Base-by-base conservation (phyloP, 2,888 invertebrate genomes). In the Nomada lathburiana region DNA sequence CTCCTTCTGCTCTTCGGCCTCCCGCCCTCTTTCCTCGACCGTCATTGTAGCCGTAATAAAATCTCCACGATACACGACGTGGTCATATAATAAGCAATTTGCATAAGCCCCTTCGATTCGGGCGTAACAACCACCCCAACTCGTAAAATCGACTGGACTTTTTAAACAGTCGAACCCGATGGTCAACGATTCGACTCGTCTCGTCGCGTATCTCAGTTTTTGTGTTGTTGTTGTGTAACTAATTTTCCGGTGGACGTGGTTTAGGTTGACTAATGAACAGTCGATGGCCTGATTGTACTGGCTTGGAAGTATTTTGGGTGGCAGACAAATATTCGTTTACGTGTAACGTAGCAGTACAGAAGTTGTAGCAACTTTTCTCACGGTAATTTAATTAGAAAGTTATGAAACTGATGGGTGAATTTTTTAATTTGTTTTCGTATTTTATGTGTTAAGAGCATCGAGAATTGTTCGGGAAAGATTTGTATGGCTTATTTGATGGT, bases 81-180 rank as follows among this genome's bases (percentile, higher is more conserved):
- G 76, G 80, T 84, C 85, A 88, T 89, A 90, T 91, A 90, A 91
- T 91, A 90, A 92, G 90, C 88, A 89, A 92, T 92, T 92, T 92
- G 87, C 90, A 92, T 92, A 92, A 92, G 88, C 89, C 86, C 85
- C 85, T 90, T 89, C 88, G 90, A 92, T 89, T 91, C 82, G 80
- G 86, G 81, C 86, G 90, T 89, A 90, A 90, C 91, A 91, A 88
- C 86, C 80, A 73, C 73, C 73, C 44, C 75, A 26, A 74, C 75
- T 86, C 87, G 87, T 87, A 87, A 87, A 87, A 89, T 62, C 85
- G 88, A 88, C 88, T 80, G 86, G 88, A 87, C 80, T 91, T 89
- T 88, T 91, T 72, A 90, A 89, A 90, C 88, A 83, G 29, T 85
- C 77, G 36, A 55, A 53, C 44, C 42, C n/a, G 47, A 53, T 20